Evolutionary conservation across 2,113 vertebrate genomes (phyloP).

Genomic region (Gymnarchus niloticus): DNA sequence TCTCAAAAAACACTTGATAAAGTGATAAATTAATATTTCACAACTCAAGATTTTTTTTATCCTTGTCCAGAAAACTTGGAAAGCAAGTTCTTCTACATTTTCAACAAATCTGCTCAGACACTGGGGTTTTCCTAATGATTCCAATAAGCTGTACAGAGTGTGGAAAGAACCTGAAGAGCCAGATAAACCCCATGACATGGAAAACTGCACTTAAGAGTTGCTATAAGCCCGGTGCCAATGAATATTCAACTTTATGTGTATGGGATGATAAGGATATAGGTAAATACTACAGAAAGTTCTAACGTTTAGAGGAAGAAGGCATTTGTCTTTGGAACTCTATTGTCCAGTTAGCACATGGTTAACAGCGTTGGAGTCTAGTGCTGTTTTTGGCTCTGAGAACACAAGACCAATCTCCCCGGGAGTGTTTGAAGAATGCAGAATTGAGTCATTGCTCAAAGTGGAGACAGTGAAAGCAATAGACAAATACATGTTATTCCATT

Average conservation of each 20-base stretch:
- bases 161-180: background rate
- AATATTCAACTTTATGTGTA: background rate
- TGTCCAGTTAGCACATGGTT: background rate
- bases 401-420: conserved; percentile 9
- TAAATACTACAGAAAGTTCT: no score
- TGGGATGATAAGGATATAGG: background rate
- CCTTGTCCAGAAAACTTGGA: background rate
- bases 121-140: background rate
- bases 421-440: conserved; percentile 5
- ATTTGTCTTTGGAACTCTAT: background rate
- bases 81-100: background rate
- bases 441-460: conserved; percentile 6
- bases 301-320: background rate
- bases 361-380: background rate
- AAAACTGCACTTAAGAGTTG: background rate
- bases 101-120: background rate
- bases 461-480: background rate
- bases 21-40: background rate
- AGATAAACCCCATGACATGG: background rate
- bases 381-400: background rate
- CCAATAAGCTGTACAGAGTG: background rate
- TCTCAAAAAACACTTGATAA: background rate
- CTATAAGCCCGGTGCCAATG: background rate
- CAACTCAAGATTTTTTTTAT: background rate
- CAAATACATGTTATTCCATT: background rate